A percentile compares a stretch with the other conserved stretches of the same genome.
These are phyloP conservation scores for Cheilosia pagana DNA, from an alignment of 2,888 invertebrate species.

Conservation along the genomic window DNA sequence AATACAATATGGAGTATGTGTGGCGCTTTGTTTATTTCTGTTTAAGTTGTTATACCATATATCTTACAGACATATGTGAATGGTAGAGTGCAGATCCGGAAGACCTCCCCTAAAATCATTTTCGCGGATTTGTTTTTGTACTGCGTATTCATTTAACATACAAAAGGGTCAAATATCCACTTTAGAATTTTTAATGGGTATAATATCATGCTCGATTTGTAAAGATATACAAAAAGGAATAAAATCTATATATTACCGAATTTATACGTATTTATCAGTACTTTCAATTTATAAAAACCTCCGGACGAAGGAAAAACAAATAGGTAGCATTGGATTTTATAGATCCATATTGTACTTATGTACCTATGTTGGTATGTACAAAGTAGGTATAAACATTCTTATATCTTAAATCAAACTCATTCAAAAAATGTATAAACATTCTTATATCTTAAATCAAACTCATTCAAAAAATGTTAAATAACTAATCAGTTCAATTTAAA, in stretches of 20 bases:
- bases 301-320: too few relatives aligned
- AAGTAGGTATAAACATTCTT: too few relatives aligned
- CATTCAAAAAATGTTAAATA: constrained; percentile 3
- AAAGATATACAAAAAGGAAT: not conserved
- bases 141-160: constrained; percentile 36
- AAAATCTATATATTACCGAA: too few relatives aligned
- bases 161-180: constrained; percentile 68
- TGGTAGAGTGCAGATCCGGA: constrained; percentile 56
- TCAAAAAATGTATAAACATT: not conserved
- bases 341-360: too few relatives aligned
- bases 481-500: constrained; percentile 61
- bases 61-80: constrained; percentile 61
- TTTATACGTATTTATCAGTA: too few relatives aligned
- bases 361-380: too few relatives aligned
- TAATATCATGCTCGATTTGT: constrained; percentile 51
- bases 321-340: too few relatives aligned
- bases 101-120: constrained; percentile 52
- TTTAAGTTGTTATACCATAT: constrained; percentile 70
- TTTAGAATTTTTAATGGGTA: constrained; percentile 59
- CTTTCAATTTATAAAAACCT: too few relatives aligned
- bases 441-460: not conserved
- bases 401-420: not conserved
- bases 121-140: constrained; percentile 58
- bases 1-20: constrained; percentile 41
- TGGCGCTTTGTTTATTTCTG: constrained; percentile 62